Evolutionary conservation across 2,888 invertebrate species (phyloP).

Genomic region (Pandemis corylana): DNA sequence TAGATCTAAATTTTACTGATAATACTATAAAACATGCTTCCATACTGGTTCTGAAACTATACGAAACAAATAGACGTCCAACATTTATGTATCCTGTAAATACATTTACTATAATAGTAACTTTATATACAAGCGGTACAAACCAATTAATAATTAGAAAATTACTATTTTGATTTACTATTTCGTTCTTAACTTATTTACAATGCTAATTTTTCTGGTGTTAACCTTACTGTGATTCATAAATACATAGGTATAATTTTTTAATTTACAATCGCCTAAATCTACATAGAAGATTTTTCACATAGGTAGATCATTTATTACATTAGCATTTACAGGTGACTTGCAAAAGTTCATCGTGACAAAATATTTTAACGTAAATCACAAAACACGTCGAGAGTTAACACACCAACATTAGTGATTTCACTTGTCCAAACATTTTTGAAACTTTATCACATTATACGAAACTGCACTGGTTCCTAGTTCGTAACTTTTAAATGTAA

Average conservation of each 20-base stretch:
- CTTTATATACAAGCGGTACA: constrained; percentile 76
- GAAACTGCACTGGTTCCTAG: constrained; percentile 53
- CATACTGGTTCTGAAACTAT: constrained; percentile 50
- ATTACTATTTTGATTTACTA: constrained; percentile 64
- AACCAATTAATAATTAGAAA: constrained; percentile 71
- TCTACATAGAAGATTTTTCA: constrained; percentile 66
- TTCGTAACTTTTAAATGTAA: constrained; percentile 54
- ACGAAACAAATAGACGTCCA: constrained; percentile 51
- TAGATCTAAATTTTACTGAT: constrained; percentile 71
- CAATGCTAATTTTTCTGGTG: constrained; percentile 82
- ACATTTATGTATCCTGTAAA: constrained; percentile 48
- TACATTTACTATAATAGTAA: constrained; percentile 56
- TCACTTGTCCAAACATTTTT: constrained; percentile 52
- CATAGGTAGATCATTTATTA: constrained; percentile 67
- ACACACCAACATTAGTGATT: constrained; percentile 51
- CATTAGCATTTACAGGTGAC: constrained; percentile 70
- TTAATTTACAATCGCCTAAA: constrained; percentile 79
- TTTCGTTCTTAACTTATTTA: constrained; percentile 78
- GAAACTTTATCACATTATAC: constrained; percentile 53
- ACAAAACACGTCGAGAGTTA: constrained; percentile 58
- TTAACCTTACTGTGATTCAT: constrained; percentile 84
- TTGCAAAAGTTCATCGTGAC: constrained; percentile 64
- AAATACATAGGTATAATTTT: constrained; percentile 78
- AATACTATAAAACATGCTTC: constrained; percentile 58
- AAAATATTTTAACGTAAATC: constrained; percentile 52